Evolutionary conservation across 2,888 invertebrate species (phyloP), one percentile per base, ranked within the genome.

Genomic region (Nasonia oneida): DNA sequence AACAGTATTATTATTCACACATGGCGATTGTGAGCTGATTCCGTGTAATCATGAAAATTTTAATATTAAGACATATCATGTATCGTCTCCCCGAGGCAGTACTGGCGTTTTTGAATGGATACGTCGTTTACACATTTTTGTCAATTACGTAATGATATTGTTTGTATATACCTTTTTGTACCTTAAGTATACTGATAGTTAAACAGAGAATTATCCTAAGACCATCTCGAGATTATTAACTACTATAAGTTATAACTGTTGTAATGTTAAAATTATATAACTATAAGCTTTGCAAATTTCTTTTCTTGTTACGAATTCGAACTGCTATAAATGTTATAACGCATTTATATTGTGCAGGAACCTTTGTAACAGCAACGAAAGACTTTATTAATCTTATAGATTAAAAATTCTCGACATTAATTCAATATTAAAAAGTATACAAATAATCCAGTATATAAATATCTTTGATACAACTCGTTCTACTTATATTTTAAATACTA

Each of bases 31-130:
- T 33, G 37, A n/a, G 18, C 6, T n/a, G 57, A 33, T 64, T 74
- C 1, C 23, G 42, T 81, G 81, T 82, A 82, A 75, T 47, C 82
- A 47, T 75, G 77, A 78, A 71, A 33, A 61, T n/a, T 77, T 71
- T 73, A 83, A 57, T 42, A 37, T 12, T 77, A 77, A 83, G 70
- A 14, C 53, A 70, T 29, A 78, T 6, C 23, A 39, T 73, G 71
- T 61, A 78, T 77, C 37, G 39, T 23, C 6, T 67, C 29, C n/a
- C n/a, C 61, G 74, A 82, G 50, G 82, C 67, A 82, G 67, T 75
- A 64, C 47, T 50, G 23, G 4, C 10, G 75, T 76, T 53, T 82
- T 75, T 82, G 33, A 75, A 82, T 61, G 57, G 10, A 29, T 67
- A 10, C 50, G 18, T 53, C 5, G 57, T 61, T 8, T 8, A 5